Evolutionary conservation across 2,113 vertebrate genomes (phyloP).

Genomic region (Psettodes erumei): DNA sequence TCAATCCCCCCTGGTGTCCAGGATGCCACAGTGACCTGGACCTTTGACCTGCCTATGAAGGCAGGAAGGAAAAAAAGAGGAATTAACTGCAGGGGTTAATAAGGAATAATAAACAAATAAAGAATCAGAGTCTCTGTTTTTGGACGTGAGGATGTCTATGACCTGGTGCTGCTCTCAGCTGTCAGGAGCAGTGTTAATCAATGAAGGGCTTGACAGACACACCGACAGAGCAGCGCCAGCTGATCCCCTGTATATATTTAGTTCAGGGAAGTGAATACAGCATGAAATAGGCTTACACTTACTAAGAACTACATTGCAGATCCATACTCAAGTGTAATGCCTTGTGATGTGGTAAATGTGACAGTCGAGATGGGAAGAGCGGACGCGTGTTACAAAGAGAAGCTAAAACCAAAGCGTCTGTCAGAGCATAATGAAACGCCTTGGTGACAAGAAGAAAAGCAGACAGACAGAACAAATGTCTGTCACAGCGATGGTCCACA

Average conservation of each 20-base stretch:
- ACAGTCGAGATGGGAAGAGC: not conserved
- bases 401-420: not conserved
- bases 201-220: not conserved
- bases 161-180: not conserved
- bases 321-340: not conserved
- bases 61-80: slow-evolving; percentile 8
- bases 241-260: slow-evolving; percentile 44
- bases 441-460: slow-evolving; percentile 16
- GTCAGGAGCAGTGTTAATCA: not conserved
- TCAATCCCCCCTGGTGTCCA: slow-evolving; percentile 7
- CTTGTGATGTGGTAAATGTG: slow-evolving; percentile 1
- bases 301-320: not conserved
- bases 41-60: slow-evolving; percentile 6
- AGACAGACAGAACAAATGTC: slow-evolving; percentile 22
- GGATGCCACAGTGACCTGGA: not conserved
- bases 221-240: slow-evolving; percentile 2
- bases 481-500: slow-evolving; percentile 51
- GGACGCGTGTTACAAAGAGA: slow-evolving; percentile 14
- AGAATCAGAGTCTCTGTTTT: not conserved
- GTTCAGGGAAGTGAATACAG: not conserved
- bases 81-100: slow-evolving; percentile 17
- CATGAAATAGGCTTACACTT: not conserved
- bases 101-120: slow-evolving; percentile 2
- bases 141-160: not conserved
- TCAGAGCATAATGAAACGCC: slow-evolving; percentile 22